Base-by-base conservation (phyloP, 2,797 vertebrate genomes). In the Phataginus tetradactyla region DNA sequence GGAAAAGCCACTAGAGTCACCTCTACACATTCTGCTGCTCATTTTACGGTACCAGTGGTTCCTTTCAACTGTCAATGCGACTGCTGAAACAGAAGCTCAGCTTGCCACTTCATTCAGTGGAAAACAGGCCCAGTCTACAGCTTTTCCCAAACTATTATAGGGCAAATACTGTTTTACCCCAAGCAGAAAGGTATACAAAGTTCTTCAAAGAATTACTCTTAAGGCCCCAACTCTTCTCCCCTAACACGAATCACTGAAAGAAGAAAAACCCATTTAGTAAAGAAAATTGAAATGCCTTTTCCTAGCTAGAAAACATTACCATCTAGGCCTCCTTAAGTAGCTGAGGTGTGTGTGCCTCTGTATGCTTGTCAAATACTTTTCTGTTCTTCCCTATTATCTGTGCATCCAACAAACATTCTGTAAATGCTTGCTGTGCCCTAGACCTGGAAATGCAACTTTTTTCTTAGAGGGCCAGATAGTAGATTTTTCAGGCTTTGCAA, bases 361-460 rank as follows among this genome's bases (percentile, higher is more conserved):
- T 12, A 42, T 42, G 34, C n/a, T 89, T 96, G 85, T 96, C 63
- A 85, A 49, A 77, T 72, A 74, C 39, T 84, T 93, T 87, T 45
- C 55, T 78, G 45, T 89, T 77, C 57, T 91, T 84, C 4, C 12
- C 68, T 64, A 34, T 91, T 79, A 86, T 59, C 34, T 18, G 29
- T 34, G 14, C n/a, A 90, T 64, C 94, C 85, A 87, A 34, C 77
- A 86, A 75, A 71, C 27, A 72, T 71, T 89, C 57, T 86, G 92
- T 77, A 95, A 90, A 77, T 68, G 49, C n/a, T 69, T 45, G 51
- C 2, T 32, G 27, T 12, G 14, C 63, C 7, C 18, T 55, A 64
- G 20, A 85, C 15, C 7, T 32, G 25, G 45, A 20, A 10, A 14
- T 39, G 63, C 21, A 86, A 75, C 72, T 9, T 34, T 71, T 83